Percentiles rank a stretch among this genome's conserved stretches.
Evolutionary conservation across 2,113 vertebrate genomes (phyloP).

Genomic region (Sorex araneus): DNA sequence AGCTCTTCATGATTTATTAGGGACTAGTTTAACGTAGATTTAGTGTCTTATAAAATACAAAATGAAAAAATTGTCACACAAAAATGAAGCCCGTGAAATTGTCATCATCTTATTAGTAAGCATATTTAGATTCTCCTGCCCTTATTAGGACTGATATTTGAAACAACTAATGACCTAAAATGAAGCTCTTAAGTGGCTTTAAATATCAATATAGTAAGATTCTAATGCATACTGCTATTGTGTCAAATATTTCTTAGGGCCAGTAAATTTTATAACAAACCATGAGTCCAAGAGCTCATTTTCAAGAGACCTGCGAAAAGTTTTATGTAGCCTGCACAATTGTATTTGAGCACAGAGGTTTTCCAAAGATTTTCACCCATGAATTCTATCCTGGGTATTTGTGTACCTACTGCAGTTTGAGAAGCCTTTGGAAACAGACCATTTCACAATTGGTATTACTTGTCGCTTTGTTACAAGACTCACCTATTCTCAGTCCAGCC

Average conservation of each 20-base stretch:
- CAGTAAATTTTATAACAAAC: conserved; percentile 49
- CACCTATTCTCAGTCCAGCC: conserved; percentile 88
- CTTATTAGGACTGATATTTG: conserved; percentile 81
- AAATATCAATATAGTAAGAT: conserved; percentile 41
- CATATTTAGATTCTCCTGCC: conserved; percentile 68
- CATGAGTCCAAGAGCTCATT: conserved; percentile 48
- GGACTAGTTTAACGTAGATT: conserved; percentile 86
- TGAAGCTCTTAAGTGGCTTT: conserved; percentile 75
- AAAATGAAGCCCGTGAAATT: conserved; percentile 85
- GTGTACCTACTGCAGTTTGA: not conserved
- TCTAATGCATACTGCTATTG: conserved; percentile 62
- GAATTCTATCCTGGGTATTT: not conserved
- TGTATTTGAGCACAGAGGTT: conserved; percentile 59
- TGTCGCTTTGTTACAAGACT: conserved; percentile 79
- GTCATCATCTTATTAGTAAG: conserved; percentile 85
- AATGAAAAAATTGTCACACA: conserved; percentile 82
- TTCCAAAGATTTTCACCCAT: conserved; percentile 5
- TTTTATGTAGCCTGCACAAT: conserved; percentile 60
- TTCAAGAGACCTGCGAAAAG: conserved; percentile 58
- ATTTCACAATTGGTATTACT: conserved; percentile 67
- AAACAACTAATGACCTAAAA: conserved; percentile 78
- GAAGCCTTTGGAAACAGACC: conserved; percentile 32
- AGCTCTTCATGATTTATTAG: conserved; percentile 87
- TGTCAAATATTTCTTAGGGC: conserved; percentile 76
- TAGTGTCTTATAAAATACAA: conserved; percentile 86